Conservation (phyloP, 1,140 invertebrate species). For the Coelopa frigida region DNA sequence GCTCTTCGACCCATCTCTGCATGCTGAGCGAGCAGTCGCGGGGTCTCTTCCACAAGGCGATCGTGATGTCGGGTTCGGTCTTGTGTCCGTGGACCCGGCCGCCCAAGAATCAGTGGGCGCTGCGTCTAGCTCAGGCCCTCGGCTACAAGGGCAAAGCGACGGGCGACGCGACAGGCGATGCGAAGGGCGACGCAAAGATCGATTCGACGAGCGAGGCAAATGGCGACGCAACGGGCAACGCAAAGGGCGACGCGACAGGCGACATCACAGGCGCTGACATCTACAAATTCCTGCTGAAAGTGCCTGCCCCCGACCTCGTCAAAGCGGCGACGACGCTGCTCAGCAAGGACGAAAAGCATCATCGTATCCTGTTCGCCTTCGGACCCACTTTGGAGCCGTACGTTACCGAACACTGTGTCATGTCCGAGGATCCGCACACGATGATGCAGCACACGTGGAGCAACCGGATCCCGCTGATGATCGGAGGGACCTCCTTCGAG, state of each 20-base stretch:
- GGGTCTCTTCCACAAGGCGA: slow-evolving; percentile 54
- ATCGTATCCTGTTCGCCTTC: slow-evolving; percentile 32
- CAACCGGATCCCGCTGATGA: slow-evolving; percentile 44
- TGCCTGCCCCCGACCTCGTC: slow-evolving; percentile 26
- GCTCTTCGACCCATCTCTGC: slow-evolving; percentile 43
- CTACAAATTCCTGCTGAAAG: slow-evolving; percentile 20
- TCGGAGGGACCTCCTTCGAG: slow-evolving; percentile 44
- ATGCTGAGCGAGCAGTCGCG: slow-evolving; percentile 32
- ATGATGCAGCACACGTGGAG: slow-evolving; percentile 31
- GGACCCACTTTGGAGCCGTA: slow-evolving; percentile 37
- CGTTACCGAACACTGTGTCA: slow-evolving; percentile 27
- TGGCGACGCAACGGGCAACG: too few relatives aligned
- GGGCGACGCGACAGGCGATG: too few relatives aligned
- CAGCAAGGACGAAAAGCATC: slow-evolving; percentile 36
- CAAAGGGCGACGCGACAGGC: too few relatives aligned
- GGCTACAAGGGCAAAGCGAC: slow-evolving; percentile 28
- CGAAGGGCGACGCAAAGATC: too few relatives aligned
- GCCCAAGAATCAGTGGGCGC: slow-evolving; percentile 28
- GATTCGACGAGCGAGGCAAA: too few relatives aligned
- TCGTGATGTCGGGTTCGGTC: slow-evolving; percentile 52
- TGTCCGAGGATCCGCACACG: slow-evolving; percentile 19
- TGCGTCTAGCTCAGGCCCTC: slow-evolving; percentile 30
- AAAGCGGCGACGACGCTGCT: slow-evolving; percentile 25
- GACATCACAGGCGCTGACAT: slow-evolving; percentile 24
- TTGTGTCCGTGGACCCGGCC: slow-evolving; percentile 41